phyloP scores from a whole-genome alignment of 2,888 invertebrate genomes.

The Volucella zonaria region DNA sequence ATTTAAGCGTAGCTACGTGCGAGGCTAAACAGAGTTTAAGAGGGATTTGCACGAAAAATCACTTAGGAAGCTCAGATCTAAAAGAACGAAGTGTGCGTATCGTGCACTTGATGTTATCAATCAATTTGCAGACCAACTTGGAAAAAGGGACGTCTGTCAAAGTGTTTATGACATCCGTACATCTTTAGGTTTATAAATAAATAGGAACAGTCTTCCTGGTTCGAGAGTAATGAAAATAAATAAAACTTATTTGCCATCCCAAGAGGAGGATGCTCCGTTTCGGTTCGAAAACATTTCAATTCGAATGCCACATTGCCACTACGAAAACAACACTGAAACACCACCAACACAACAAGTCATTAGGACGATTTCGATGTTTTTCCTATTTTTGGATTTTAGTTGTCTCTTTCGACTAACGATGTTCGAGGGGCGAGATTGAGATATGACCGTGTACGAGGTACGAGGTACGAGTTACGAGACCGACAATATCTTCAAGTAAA shows the following conservation, averaged over 20 bases:
- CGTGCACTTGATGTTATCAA: constrained; percentile 55
- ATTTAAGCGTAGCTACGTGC: not conserved
- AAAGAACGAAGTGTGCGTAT: constrained; percentile 1
- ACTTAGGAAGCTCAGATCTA: constrained; percentile 1
- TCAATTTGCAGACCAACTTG: constrained; percentile 35
- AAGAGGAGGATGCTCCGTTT: constrained; percentile 33
- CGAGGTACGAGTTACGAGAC: constrained; percentile 32
- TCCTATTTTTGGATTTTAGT: constrained; percentile 62
- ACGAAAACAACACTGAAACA: not conserved
- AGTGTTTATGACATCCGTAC: constrained; percentile 35
- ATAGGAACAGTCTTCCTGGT: constrained; percentile 38
- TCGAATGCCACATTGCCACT: constrained; percentile 24
- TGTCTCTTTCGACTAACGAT: not conserved
- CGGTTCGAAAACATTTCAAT: constrained; percentile 68
- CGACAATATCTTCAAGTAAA: not conserved
- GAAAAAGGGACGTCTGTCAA: not conserved
- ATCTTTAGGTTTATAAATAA: constrained; percentile 55
- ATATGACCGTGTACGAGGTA: constrained; percentile 34
- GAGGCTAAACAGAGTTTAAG: constrained; percentile 36
- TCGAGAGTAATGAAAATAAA: not conserved
- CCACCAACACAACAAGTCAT: constrained; percentile 38
- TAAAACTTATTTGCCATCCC: constrained; percentile 22
- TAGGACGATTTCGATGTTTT: constrained; percentile 59
- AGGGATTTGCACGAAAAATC: not conserved
- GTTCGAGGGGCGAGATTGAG: constrained; percentile 27